Conservation (phyloP, 2,113 vertebrate genomes). For the Melanerpes formicivorus region DNA sequence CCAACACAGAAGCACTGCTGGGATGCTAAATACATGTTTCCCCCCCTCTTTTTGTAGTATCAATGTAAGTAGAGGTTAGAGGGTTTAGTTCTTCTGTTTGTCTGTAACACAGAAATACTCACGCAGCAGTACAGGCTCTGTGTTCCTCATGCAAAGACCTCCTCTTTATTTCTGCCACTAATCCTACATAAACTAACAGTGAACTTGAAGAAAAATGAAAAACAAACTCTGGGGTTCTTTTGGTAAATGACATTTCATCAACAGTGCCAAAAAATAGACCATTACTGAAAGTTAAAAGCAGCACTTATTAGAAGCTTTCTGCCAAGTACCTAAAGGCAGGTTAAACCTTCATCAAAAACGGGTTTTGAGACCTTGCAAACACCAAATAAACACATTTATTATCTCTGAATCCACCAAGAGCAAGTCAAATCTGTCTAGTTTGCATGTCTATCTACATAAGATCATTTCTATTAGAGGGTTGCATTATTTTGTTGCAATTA, state of each 20-base stretch:
- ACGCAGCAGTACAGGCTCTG: slow-evolving; percentile 5
- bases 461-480: not conserved
- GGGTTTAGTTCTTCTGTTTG: not conserved
- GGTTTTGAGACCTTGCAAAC: slow-evolving; percentile 33
- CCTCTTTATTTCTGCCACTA: slow-evolving; percentile 71
- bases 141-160: slow-evolving; percentile 41
- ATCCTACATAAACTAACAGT: slow-evolving; percentile 62
- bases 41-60: slow-evolving; percentile 12
- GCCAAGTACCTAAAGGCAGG: slow-evolving; percentile 38
- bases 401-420: not conserved
- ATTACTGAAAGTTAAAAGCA: slow-evolving; percentile 55
- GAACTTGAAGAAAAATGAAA: slow-evolving; percentile 69
- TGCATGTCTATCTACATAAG: not conserved
- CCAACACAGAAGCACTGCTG: slow-evolving; percentile 5
- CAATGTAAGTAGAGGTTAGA: slow-evolving; percentile 41
- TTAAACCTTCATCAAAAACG: slow-evolving; percentile 38
- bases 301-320: slow-evolving; percentile 55
- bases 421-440: slow-evolving; percentile 1
- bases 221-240: slow-evolving; percentile 65
- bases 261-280: slow-evolving; percentile 51
- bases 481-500: not conserved
- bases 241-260: slow-evolving; percentile 67
- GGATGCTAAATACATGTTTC: not conserved
- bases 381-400: not conserved
- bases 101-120: slow-evolving; percentile 31